Evolutionary conservation across 1,140 invertebrate species (phyloP), one percentile per base, ranked within the genome.

Genomic region (Camponotus vicinus): DNA sequence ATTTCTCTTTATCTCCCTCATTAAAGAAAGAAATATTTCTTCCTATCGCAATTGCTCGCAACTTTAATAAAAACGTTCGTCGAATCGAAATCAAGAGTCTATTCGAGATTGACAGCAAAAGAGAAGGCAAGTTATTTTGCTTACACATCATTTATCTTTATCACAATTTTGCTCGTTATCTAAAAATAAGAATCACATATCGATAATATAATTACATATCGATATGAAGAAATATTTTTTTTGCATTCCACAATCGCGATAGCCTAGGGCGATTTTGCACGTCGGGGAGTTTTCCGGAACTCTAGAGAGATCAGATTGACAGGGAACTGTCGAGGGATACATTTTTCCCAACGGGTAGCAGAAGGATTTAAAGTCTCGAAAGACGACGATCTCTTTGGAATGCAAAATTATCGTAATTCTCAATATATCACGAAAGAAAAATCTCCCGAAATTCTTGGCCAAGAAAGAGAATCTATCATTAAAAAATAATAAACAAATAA

Each of bases 251-350:
- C 9, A 13, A 9, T 80, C 66, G 66, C 49, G 40, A 59, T 27
- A 82, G 52, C 52, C 66, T 52, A n/a, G 15, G 55, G 66, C 66
- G 37, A 73, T 7, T n/a, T 42, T 13, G 34, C 66, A 37, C 18
- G 34, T 32, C n/a, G 13, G 49, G 21, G 13, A 21, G 21, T 64
- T 64, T 77, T 83, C 42, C 32, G 61, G 76, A 40, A 80, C 42
- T 73, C 27, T 15, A 59, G 42, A 59, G 66, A 59, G 71, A 79
- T 73, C 32, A 45, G 32, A 64, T 27, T 78, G 57, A 52, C 32
- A 18, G 18, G 40, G 52, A 27, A 27, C 21, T 4, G 67, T 34
- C 15, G 32, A n/a, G 37, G 61, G n/a, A 32, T 55, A 52, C 52
- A 70, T 77, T 32, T 55, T 13, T 9, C 21, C 40, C 9, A 13